phyloP scores from a whole-genome alignment of 2,113 vertebrate genomes.

The Campylorhamphus procurvoides region DNA sequence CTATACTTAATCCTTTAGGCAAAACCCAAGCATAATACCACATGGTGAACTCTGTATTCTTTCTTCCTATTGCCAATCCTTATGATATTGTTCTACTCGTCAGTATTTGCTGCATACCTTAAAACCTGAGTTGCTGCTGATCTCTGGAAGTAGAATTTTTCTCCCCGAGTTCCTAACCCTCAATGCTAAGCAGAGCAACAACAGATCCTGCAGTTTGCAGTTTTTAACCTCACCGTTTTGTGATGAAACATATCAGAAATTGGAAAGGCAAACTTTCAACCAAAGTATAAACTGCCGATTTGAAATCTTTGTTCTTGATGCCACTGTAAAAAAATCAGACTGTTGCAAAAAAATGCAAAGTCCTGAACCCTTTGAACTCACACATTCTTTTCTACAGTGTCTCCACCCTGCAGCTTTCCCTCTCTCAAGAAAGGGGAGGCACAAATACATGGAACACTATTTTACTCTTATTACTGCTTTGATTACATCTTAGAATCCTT shows the following conservation, averaged over 20 bases:
- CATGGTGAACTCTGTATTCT: neutral
- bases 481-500: neutral
- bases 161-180: neutral
- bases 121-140: neutral
- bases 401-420: neutral
- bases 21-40: neutral
- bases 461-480: neutral
- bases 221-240: neutral
- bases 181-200: neutral
- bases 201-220: accelerated
- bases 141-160: neutral
- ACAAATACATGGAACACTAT: neutral
- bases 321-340: neutral
- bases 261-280: neutral
- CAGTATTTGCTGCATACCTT: neutral
- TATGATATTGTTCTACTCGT: neutral
- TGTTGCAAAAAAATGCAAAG: neutral
- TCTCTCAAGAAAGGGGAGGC: neutral
- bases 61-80: neutral
- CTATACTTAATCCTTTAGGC: neutral
- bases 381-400: neutral
- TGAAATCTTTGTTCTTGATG: neutral
- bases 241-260: neutral
- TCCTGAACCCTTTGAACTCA: neutral
- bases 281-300: neutral